A percentile compares a stretch with the other conserved stretches of the same genome.
phyloP scores from a whole-genome alignment of 1,140 invertebrate genomes.

The Aphis craccivora region DNA sequence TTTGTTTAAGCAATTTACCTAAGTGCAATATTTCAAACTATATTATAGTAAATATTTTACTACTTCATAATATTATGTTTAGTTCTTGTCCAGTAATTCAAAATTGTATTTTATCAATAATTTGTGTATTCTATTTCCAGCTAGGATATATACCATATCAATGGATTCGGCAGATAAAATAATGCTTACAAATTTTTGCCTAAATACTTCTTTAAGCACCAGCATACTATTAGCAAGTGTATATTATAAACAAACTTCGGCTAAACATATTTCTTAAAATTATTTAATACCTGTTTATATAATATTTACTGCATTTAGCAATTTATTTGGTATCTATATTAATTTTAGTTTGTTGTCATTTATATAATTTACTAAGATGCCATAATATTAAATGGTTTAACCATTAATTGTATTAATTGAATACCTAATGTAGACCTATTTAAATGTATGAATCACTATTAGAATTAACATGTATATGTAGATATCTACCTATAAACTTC shows the following conservation, averaged over 20 bases:
- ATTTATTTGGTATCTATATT: not conserved
- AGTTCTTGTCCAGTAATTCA: not conserved
- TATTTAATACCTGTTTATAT: not conserved
- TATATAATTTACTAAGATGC: not conserved
- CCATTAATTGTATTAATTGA: not conserved
- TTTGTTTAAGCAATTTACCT: no score
- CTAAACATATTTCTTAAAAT: not conserved
- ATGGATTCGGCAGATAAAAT: slow-evolving; percentile 73
- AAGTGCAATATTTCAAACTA: not conserved
- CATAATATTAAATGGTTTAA: not conserved
- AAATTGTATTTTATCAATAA: not conserved
- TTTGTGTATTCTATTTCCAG: slow-evolving; percentile 65
- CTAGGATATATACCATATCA: slow-evolving; percentile 72
- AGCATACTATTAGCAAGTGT: slow-evolving; percentile 55
- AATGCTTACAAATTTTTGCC: slow-evolving; percentile 71
- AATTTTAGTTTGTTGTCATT: not conserved
- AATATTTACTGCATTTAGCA: not conserved
- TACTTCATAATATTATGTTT: not conserved
- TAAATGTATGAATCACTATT: not conserved
- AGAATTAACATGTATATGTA: not conserved
- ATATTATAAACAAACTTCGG: slow-evolving; percentile 44
- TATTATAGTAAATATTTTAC: not conserved
- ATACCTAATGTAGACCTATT: no score
- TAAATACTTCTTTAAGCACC: slow-evolving; percentile 71
- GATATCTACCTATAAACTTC: not conserved